These are phyloP conservation scores for Anableps anableps DNA, from an alignment of 2,797 vertebrate genomes.

Conservation along the genomic window DNA sequence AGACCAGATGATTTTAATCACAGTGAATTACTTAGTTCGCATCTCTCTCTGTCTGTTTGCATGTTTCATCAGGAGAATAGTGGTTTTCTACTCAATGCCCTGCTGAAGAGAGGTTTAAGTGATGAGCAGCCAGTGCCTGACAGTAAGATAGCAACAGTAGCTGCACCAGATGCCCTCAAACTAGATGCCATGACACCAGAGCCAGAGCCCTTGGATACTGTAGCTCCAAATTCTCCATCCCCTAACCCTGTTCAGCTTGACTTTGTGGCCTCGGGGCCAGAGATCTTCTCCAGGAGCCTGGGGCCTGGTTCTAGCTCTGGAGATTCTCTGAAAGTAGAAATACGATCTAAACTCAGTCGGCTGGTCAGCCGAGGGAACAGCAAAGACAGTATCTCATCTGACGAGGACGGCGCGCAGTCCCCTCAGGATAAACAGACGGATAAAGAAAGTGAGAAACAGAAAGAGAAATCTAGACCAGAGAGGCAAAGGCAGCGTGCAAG, in stretches of 20 bases:
- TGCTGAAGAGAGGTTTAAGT: constrained; percentile 74
- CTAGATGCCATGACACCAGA: constrained; percentile 65
- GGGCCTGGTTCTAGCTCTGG: constrained; percentile 20
- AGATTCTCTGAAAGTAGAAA: constrained; percentile 78
- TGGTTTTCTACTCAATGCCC: constrained; percentile 71
- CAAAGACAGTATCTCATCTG: constrained; percentile 85
- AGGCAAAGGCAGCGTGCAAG: constrained; percentile 42
- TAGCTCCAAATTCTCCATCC: constrained; percentile 54
- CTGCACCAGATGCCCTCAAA: constrained; percentile 59
- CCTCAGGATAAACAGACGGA: constrained; percentile 35
- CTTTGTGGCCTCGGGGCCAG: constrained; percentile 16
- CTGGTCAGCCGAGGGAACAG: constrained; percentile 84
- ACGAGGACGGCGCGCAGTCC: constrained; percentile 78
- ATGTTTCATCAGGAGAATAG: constrained; percentile 78
- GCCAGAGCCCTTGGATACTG: constrained; percentile 61
- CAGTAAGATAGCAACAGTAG: constrained; percentile 30
- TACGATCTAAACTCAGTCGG: constrained; percentile 81
- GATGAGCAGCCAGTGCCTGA: constrained; percentile 66
- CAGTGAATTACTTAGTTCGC: background rate
- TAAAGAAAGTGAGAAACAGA: constrained; percentile 51
- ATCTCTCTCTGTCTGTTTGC: background rate
- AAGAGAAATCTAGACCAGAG: constrained; percentile 45
- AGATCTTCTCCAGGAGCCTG: constrained; percentile 23
- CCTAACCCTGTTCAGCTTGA: constrained; percentile 34
- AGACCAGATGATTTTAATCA: background rate